phyloP scores from a whole-genome alignment of 2,888 invertebrate species.

The Cinara cedri region DNA sequence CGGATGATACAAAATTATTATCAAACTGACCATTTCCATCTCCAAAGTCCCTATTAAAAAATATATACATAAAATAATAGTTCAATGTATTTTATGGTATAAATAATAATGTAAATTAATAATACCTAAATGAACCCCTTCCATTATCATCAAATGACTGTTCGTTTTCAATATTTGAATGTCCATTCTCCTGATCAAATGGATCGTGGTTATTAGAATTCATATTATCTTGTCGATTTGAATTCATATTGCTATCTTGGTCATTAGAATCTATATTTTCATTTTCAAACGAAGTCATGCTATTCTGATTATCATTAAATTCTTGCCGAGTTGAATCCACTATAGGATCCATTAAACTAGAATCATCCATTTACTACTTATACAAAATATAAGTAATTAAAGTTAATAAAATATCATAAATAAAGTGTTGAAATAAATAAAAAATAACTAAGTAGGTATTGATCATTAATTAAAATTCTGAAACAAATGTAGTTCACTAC shows the following conservation, averaged over 20 bases:
- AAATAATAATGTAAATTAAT: background rate
- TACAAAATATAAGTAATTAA: background rate
- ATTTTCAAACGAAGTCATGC: conserved; percentile 49
- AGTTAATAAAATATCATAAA: background rate
- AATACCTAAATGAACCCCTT: conserved; percentile 46
- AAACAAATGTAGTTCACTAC: too few relatives aligned
- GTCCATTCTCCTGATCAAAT: conserved; percentile 49
- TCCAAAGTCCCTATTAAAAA: conserved; percentile 37
- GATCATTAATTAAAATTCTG: too few relatives aligned
- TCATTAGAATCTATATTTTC: conserved; percentile 54
- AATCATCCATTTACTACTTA: conserved; percentile 42
- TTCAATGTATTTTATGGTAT: background rate
- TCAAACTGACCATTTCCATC: conserved; percentile 49
- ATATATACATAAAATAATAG: too few relatives aligned
- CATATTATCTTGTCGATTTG: conserved; percentile 53
- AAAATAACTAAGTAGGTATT: background rate
- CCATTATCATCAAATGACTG: conserved; percentile 48
- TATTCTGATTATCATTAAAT: conserved; percentile 49
- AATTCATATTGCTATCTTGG: conserved; percentile 55
- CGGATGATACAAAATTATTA: conserved; percentile 32
- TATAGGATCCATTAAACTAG: conserved; percentile 48
- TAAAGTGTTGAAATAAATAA: background rate
- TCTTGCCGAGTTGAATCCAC: conserved; percentile 54
- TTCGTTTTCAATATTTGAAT: conserved; percentile 34
- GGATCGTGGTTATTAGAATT: conserved; percentile 37